Conservation (phyloP, 2,888 invertebrate species). For the Pherbina coryleti region DNA sequence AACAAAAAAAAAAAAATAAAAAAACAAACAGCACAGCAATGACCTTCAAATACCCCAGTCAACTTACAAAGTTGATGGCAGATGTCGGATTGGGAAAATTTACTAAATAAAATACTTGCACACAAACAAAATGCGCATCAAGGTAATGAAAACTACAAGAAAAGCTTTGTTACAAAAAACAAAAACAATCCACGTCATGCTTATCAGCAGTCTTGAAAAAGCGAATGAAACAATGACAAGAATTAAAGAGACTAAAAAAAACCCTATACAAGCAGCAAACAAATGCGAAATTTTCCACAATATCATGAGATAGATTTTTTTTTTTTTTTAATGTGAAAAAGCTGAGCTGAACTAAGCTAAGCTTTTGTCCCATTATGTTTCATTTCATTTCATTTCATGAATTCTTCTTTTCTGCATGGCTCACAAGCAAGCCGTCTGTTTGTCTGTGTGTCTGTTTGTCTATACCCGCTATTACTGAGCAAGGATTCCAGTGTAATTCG, state of each 20-base stretch:
- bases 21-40: background rate
- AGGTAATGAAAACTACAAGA: too few relatives aligned
- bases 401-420: too few relatives aligned
- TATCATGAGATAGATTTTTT: background rate
- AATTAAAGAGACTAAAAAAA: background rate
- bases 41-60: too few relatives aligned
- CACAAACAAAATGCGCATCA: too few relatives aligned
- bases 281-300: too few relatives aligned
- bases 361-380: slow-evolving; percentile 16
- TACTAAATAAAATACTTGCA: too few relatives aligned
- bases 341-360: slow-evolving; percentile 33
- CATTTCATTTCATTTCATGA: background rate
- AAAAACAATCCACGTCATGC: background rate
- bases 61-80: too few relatives aligned
- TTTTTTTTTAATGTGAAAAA: slow-evolving; percentile 33
- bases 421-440: background rate
- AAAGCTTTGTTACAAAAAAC: too few relatives aligned
- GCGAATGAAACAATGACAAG: too few relatives aligned
- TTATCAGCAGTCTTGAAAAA: too few relatives aligned
- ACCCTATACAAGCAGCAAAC: background rate
- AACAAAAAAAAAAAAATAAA: background rate
- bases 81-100: too few relatives aligned
- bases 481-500: too few relatives aligned
- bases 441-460: background rate
- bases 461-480: background rate